A percentile compares a stretch with the other conserved stretches of the same genome.
phyloP scores from a whole-genome alignment of 2,113 vertebrate species.

The Neofelis nebulosa region DNA sequence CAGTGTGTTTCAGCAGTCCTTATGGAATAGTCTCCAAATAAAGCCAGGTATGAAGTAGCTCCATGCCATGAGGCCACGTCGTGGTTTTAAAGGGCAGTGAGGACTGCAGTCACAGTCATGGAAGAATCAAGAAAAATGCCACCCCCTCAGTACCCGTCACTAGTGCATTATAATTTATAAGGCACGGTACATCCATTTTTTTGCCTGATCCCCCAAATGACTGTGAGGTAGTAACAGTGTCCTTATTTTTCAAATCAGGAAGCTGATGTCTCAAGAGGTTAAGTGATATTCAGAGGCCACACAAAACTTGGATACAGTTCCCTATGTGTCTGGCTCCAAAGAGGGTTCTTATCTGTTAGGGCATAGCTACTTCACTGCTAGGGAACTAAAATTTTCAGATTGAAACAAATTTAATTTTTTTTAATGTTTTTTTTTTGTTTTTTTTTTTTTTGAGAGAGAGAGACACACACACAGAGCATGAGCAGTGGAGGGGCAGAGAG shows the following conservation, averaged over 20 bases:
- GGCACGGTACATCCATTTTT: neutral
- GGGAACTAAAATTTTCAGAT: neutral
- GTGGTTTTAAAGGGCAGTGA: neutral
- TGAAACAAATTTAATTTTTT: neutral
- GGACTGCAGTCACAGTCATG: neutral
- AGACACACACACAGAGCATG: too few relatives aligned
- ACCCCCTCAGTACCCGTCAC: neutral
- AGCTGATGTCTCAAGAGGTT: neutral
- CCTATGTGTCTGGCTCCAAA: neutral
- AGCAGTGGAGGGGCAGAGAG: too few relatives aligned
- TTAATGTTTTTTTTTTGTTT: too few relatives aligned
- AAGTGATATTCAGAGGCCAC: neutral
- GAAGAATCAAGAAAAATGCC: neutral
- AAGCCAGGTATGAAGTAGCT: neutral
- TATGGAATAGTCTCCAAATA: neutral
- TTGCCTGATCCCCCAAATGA: neutral
- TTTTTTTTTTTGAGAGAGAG: too few relatives aligned
- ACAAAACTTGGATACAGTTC: neutral
- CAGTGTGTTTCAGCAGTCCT: neutral
- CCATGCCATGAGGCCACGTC: fast-evolving
- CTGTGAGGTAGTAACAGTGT: neutral
- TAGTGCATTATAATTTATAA: neutral
- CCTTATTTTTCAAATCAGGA: neutral
- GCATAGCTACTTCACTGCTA: neutral
- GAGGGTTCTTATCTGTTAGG: fast-evolving